Conservation (phyloP, 2,113 vertebrate species). For the Sinosuthora webbiana region DNA sequence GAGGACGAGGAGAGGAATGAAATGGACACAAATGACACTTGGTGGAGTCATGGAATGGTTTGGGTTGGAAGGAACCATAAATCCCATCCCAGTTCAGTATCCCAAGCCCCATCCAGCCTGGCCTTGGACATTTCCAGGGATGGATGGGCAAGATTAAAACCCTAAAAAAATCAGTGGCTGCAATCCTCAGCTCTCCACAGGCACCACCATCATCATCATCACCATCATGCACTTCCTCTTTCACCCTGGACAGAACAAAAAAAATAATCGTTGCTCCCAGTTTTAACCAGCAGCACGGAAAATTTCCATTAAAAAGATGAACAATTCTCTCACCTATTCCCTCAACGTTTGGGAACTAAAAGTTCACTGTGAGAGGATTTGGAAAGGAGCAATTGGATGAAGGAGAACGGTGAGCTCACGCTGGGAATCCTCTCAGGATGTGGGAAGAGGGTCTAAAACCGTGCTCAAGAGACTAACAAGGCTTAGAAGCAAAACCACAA, state of each 20-base stretch:
- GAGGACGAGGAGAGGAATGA: accelerated
- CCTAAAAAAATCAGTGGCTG: not conserved
- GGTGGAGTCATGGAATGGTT: not conserved
- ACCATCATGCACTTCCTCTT: not conserved
- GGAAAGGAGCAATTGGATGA: not conserved
- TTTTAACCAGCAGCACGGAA: accelerated
- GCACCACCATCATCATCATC: accelerated
- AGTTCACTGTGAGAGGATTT: not conserved
- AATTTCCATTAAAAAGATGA: accelerated
- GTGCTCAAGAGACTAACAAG: not conserved
- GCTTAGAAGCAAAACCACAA: not conserved
- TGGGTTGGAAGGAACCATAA: not conserved
- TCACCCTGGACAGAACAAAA: accelerated
- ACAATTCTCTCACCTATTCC: not conserved
- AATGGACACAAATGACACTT: accelerated
- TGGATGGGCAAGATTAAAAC: not conserved
- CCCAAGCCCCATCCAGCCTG: not conserved
- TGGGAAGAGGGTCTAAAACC: not conserved
- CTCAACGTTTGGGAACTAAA: not conserved
- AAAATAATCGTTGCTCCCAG: accelerated
- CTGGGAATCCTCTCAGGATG: not conserved
- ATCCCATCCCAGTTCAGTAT: not conserved
- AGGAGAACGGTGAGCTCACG: not conserved
- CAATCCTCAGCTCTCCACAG: not conserved
- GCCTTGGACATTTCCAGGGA: not conserved